phyloP scores from a whole-genome alignment of 2,797 vertebrate species.

The Tauraco hartlaubi region DNA sequence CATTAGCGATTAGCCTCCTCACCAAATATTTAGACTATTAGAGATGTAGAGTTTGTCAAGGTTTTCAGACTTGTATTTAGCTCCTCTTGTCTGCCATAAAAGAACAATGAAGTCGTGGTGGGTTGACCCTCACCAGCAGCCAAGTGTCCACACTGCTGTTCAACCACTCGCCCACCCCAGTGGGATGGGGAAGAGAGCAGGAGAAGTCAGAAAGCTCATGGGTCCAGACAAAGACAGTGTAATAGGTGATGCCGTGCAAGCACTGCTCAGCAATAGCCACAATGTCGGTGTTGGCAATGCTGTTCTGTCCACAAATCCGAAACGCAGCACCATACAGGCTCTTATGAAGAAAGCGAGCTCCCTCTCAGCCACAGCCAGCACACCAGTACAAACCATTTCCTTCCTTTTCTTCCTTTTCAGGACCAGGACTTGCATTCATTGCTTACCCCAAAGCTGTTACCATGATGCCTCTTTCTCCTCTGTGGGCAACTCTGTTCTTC shows the following conservation, averaged over 20 bases:
- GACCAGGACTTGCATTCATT: constrained; percentile 96
- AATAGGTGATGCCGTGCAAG: background rate
- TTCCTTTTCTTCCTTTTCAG: constrained; percentile 71
- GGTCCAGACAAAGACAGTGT: background rate
- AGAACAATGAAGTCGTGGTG: background rate
- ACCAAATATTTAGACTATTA: background rate
- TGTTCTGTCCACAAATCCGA: background rate
- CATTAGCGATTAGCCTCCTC: background rate
- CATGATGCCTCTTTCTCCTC: constrained; percentile 97
- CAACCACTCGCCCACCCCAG: no score
- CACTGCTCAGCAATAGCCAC: background rate
- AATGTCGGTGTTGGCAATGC: background rate
- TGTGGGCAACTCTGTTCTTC: constrained; percentile 98
- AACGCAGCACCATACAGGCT: background rate
- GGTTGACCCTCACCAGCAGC: background rate
- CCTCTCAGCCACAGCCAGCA: background rate
- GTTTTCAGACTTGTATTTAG: background rate
- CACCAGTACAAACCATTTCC: background rate
- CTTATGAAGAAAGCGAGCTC: background rate
- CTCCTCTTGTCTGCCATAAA: background rate
- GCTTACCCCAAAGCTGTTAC: constrained; percentile 98
- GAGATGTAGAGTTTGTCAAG: background rate
- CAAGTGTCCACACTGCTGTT: background rate
- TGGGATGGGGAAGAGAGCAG: background rate
- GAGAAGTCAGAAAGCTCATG: background rate